Percentiles rank a stretch among this genome's conserved stretches.
These are phyloP conservation scores for Mesocricetus auratus DNA, from an alignment of 2,113 vertebrate genomes.

Conservation along the genomic window DNA sequence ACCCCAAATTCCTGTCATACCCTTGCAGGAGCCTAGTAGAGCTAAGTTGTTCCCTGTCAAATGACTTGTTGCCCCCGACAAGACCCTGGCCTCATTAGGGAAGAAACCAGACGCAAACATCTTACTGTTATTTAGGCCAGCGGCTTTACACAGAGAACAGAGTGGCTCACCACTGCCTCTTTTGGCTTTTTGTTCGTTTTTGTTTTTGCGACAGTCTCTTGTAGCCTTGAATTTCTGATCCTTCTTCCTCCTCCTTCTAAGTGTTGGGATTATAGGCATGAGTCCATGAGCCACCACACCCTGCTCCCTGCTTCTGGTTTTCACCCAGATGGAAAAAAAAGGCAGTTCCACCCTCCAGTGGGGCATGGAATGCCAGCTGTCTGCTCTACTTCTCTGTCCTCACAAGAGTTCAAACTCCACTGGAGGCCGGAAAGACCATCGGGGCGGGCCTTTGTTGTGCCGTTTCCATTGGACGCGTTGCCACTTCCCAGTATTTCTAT, in stretches of 20 bases:
- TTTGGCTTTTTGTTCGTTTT: background rate
- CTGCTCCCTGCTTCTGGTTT: background rate
- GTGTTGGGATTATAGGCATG: background rate
- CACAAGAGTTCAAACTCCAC: background rate
- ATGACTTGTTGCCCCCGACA: background rate
- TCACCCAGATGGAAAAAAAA: background rate
- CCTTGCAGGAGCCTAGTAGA: background rate
- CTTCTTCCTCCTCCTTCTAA: background rate
- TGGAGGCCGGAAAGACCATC: background rate
- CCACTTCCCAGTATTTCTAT: background rate
- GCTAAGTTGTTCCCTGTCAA: background rate
- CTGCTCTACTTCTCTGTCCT: background rate
- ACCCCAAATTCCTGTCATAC: background rate
- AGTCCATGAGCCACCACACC: background rate
- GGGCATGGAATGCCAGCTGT: background rate
- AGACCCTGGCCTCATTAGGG: background rate
- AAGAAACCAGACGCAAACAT: constrained; percentile 58
- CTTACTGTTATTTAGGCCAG: background rate
- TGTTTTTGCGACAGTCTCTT: background rate
- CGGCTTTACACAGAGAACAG: background rate
- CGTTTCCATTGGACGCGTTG: background rate
- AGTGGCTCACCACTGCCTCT: background rate
- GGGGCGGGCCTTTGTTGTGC: too few relatives aligned
- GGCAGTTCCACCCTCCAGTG: background rate
- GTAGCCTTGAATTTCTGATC: background rate